Conservation (phyloP, 2,888 invertebrate species). For the Helleia helle region DNA sequence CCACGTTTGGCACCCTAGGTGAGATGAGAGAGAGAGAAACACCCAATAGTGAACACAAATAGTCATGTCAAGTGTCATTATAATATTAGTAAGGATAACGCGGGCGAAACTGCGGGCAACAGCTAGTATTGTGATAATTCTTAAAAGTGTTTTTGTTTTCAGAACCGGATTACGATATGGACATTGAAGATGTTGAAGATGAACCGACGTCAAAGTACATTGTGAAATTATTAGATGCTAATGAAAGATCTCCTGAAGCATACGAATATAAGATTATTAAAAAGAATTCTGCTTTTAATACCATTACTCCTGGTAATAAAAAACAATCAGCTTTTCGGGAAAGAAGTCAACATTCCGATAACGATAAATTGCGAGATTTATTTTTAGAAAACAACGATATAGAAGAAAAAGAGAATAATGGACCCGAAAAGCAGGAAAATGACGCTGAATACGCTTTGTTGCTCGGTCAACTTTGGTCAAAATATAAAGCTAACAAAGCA, state of each 20-base stretch:
- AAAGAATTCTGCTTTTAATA: conserved; percentile 38
- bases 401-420: conserved; percentile 38
- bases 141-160: conserved; percentile 30
- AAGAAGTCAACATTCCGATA: conserved; percentile 51
- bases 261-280: conserved; percentile 73
- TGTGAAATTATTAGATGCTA: conserved; percentile 49
- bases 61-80: too few relatives aligned
- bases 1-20: too few relatives aligned
- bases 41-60: too few relatives aligned
- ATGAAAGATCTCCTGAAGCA: conserved; percentile 60
- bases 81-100: too few relatives aligned
- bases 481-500: conserved; percentile 63
- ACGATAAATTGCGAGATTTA: conserved; percentile 52
- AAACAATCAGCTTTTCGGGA: conserved; percentile 64
- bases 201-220: conserved; percentile 49
- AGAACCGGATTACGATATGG: conserved; percentile 53
- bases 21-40: too few relatives aligned
- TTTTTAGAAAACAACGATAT: conserved; percentile 48
- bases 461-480: conserved; percentile 72
- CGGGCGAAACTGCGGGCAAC: too few relatives aligned
- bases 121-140: too few relatives aligned
- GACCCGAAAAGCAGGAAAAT: conserved; percentile 44
- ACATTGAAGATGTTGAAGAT: conserved; percentile 48
- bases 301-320: conserved; percentile 21
- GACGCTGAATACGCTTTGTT: conserved; percentile 70